Base-by-base conservation (phyloP, 1,140 invertebrate genomes). In the Ips typographus region DNA sequence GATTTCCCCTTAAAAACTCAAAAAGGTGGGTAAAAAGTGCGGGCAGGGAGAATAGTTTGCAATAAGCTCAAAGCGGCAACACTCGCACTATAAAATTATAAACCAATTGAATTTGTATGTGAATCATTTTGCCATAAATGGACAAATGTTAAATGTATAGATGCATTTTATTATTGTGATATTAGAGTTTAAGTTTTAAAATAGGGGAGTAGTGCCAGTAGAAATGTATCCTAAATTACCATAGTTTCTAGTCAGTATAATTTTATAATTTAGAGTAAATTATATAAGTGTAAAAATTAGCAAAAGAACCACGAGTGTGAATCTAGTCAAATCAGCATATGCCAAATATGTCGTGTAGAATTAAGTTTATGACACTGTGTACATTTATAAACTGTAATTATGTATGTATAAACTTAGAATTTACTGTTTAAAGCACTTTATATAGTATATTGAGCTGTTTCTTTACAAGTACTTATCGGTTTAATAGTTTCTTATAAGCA, bases 11-110 rank as follows among this genome's bases (percentile, higher is more conserved):
- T 7, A n/a, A 38, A 56, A 36, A 56, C 1, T 56, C n/a, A n/a
- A 56, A 37, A 59, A 59, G 8, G 40, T 41, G n/a, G 8, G 40
- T 59, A 43, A 39, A 71, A 55, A 72, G 78, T 79, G 79, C 78
- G 75, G 79, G 79, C 79, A 74, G 72, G 79, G 77, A 76, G 77
- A 75, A 68, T 73, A 78, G 76, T 78, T 77, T 78, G 79, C 79
- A 80, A 80, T 80, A 79, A 77, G 78, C 78, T 80, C 72, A 68
- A 78, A 79, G 77, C 77, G 60, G 75, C 76, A 78, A 79, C 73
- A 70, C 69, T 74, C 70, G 70, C 74, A 77, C 72, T 77, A 71
- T 67, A 63, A 71, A 63, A 59, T 37, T 51, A 22, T 40, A 36
- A 52, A 36, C 49, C 22, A 7, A 8, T 52, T 41, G 53, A 58